phyloP scores from a whole-genome alignment of 1,140 invertebrate species.

The Branchinecta lynchi region DNA sequence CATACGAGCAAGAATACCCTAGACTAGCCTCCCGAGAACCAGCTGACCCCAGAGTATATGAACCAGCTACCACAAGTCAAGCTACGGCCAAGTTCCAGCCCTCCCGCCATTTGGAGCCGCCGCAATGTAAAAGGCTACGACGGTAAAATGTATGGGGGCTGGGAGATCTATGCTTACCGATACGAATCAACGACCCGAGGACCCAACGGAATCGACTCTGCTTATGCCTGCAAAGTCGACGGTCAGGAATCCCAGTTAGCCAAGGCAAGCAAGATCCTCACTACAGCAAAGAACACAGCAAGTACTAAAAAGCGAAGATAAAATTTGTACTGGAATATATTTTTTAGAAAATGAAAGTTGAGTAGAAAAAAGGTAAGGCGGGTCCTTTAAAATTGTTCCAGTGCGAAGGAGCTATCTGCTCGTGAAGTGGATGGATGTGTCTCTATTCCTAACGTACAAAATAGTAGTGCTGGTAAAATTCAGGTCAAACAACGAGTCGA shows the following conservation, averaged over 20 bases:
- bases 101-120: conserved; percentile 14
- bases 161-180: not conserved
- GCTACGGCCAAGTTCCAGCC: not conserved
- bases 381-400: too few species aligned
- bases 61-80: not conserved
- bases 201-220: conserved; percentile 4
- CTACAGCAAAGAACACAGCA: conserved; percentile 7
- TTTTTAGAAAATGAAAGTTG: not conserved
- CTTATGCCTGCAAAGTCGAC: conserved; percentile 15
- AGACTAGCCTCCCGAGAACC: not conserved
- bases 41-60: not conserved
- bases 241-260: conserved; percentile 15
- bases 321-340: not conserved
- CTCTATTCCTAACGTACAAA: not conserved
- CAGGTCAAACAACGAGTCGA: conserved; percentile 68
- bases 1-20: not conserved
- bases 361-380: too few species aligned
- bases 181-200: conserved; percentile 12
- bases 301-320: conserved; percentile 2
- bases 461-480: conserved; percentile 14
- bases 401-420: too few species aligned
- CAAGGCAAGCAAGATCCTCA: not conserved
- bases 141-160: not conserved
- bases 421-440: too few species aligned
- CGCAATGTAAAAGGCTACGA: conserved; percentile 8